A percentile compares a stretch with the other conserved stretches of the same genome.
phyloP scores from a whole-genome alignment of 2,888 invertebrate genomes.

The Synergus japonicus region DNA sequence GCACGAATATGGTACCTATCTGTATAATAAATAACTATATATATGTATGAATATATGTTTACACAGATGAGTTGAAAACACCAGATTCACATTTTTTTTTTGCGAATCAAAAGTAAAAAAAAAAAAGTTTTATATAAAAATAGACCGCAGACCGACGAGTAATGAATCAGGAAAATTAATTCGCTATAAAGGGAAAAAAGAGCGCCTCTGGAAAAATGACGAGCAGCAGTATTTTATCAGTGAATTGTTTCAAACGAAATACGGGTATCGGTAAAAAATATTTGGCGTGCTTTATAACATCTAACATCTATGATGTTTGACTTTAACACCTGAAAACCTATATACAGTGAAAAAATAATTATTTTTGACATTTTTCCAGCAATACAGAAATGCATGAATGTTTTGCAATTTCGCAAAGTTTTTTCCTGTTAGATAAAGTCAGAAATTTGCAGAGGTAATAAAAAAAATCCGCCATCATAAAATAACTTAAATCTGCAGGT shows the following conservation, averaged over 20 bases:
- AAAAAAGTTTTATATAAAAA: no score
- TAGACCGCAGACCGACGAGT: slow-evolving; percentile 12
- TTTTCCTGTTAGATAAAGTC: background rate
- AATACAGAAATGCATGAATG: background rate
- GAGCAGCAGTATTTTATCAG: slow-evolving; percentile 29
- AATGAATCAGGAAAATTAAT: slow-evolving; percentile 38
- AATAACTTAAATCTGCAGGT: background rate
- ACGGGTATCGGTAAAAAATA: slow-evolving; percentile 8
- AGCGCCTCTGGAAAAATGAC: background rate
- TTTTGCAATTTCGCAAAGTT: background rate
- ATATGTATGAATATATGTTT: background rate
- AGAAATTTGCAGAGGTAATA: background rate
- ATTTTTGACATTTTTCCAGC: background rate
- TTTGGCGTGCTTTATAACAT: no score
- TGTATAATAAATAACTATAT: no score
- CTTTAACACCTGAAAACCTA: no score
- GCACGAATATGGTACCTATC: no score
- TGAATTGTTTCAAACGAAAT: slow-evolving; percentile 15
- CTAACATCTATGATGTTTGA: no score
- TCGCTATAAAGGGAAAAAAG: slow-evolving; percentile 11
- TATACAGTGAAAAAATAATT: no score
- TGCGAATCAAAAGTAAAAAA: background rate
- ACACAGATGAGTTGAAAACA: background rate
- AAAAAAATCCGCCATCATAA: background rate
- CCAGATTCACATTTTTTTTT: slow-evolving; percentile 18